These are phyloP conservation scores for Dugesia japonica DNA, from an alignment of 2,888 invertebrate genomes.

Conservation along the genomic window DNA sequence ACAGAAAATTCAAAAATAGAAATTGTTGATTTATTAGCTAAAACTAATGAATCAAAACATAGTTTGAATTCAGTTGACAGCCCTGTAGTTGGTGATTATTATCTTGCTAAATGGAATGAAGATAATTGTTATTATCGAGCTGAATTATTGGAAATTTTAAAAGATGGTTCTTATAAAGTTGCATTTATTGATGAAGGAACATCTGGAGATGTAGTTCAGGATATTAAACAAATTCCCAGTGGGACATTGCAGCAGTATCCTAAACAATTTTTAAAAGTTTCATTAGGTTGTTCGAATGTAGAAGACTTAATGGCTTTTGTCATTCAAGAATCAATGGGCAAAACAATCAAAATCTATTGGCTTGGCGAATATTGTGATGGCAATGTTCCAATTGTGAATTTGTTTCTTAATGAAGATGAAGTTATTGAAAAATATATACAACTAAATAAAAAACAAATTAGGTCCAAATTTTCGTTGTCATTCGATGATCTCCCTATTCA, in stretches of 20 bases:
- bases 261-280: too few species aligned
- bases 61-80: background rate
- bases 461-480: background rate
- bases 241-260: background rate
- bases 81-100: background rate
- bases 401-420: background rate
- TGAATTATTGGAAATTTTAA: background rate
- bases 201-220: background rate
- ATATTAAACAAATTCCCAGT: background rate
- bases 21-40: background rate
- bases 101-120: background rate
- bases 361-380: background rate
- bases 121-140: conserved; percentile 15
- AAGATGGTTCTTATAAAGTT: background rate
- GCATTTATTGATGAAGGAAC: background rate
- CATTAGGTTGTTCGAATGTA: too few species aligned
- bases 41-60: background rate
- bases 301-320: background rate
- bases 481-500: background rate
- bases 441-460: background rate
- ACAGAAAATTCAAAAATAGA: background rate
- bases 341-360: background rate
- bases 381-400: background rate
- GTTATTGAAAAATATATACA: background rate
- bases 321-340: background rate